Base-by-base conservation (phyloP, 2,797 vertebrate species). In the Microctenopoma stevenorrisi region DNA sequence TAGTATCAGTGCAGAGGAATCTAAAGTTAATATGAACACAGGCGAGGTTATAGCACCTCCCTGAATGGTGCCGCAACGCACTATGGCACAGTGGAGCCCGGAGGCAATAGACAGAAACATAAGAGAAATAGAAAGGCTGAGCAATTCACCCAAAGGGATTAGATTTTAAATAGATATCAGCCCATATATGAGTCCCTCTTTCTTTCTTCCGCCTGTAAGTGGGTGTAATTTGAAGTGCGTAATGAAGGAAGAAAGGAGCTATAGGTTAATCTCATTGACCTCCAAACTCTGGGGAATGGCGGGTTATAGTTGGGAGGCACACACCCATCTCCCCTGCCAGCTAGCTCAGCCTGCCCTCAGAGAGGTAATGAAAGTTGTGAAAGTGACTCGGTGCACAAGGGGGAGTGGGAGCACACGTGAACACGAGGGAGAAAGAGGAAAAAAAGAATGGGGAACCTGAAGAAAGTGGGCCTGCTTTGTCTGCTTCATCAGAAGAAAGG, bases 201-300 rank as follows among this genome's bases (percentile, higher is more conserved):
- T 87, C 77, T 84, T 83, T 53, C 51, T 71, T 77, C 81, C 49
- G 78, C 81, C 85, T 89, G 89, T 91, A 88, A 92, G 88, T 89
- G 89, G 86, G 84, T 88, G 89, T 91, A 91, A 92, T 92, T 91
- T 91, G 82, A 72, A 88, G 86, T 84, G 78, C 68, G 79, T 92
- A 90, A 91, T 89, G 85, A 89, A 89, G 83, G 84, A 80, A 91
- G 86, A 91, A 87, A 87, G 81, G 78, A 89, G 88, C 89, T 86
- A 84, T 88, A 92, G 92, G 92, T 93, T 93, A 92, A 94, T 93
- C 92, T 93, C 89, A 93, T 94, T 92, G 93, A 90, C 93, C 91
- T 86, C 79, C 65, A 83, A 72, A 87, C 90, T 89, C 89, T 76
- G 66, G 90, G 86, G 88, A 91, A 42, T 48, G 44, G 10, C 4